Evolutionary conservation across 2,888 invertebrate species (phyloP), one percentile per base, ranked within the genome.

Genomic region (Chaetogeoica ovagalla): DNA sequence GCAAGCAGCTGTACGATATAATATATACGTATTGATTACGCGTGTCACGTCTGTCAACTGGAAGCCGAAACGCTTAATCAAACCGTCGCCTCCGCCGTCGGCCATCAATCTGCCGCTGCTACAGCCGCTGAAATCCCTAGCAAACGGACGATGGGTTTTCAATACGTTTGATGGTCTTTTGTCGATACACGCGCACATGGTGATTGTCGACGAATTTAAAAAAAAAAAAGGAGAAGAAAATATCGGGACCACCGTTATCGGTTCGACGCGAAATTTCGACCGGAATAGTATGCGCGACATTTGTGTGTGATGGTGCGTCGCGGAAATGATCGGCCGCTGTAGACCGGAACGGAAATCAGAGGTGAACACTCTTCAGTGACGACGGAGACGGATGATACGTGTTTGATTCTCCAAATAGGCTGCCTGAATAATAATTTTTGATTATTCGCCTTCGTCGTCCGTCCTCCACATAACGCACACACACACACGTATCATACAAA

Each of bases 11-110:
- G 48, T 48, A 48, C 15, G 48, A 30, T 30, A 30, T 30, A 30
- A 30, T 13, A 11, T 48, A 15, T 48, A 15, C n/a, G 72, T 73
- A 73, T 73, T 30, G 72, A 73, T 73, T 73, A 30, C 30, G 30
- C 30, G 72, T 43, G 30, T 30, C 59, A n/a, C 15, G 48, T 73
- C 62, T 73, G 72, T 73, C 48, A 62, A 52, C 59, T 48, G 62
- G 72, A 73, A 62, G 62, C 60, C 62, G 30, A 62, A 73, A 30
- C 62, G 62, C n/a, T 73, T 62, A 73, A 73, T 73, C 62, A 73
- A 62, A 73, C 60, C 21, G 17, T 21, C 43, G 9, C 4, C n/a
- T 8, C 0, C 43, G 9, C 4, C n/a, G 17, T 0, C 11, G 60
- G 72, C 72, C 62, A 73, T 73, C 72, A 73, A 72, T 73, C 72